A percentile compares a stretch with the other conserved stretches of the same genome.
These are phyloP conservation scores for Spheniscus humboldti DNA, from an alignment of 2,797 vertebrate species.

Conservation along the genomic window DNA sequence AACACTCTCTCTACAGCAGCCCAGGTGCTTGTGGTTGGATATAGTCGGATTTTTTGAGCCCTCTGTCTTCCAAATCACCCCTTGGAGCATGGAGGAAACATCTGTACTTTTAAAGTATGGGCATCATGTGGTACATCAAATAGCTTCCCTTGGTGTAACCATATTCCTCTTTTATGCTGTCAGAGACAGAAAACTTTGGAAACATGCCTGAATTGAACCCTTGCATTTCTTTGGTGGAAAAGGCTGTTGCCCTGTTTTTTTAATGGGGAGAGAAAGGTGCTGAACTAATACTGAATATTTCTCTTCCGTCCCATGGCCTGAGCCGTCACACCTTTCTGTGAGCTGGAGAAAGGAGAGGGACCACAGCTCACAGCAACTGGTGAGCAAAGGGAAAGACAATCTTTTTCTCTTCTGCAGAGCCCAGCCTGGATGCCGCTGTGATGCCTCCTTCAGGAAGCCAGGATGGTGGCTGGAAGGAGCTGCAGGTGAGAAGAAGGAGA, in stretches of 20 bases:
- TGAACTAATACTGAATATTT: neutral
- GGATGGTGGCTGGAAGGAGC: neutral
- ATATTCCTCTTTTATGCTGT: neutral
- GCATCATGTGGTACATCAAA: neutral
- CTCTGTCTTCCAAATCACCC: slow-evolving; percentile 23
- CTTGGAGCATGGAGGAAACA: slow-evolving; percentile 30
- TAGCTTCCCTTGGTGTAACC: neutral
- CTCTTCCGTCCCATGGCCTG: neutral
- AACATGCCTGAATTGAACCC: neutral
- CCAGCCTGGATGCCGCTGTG: neutral
- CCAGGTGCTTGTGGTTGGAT: slow-evolving; percentile 17
- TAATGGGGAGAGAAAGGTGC: neutral
- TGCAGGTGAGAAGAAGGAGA: neutral
- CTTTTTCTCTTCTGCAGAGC: neutral
- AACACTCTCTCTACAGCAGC: slow-evolving; percentile 20
- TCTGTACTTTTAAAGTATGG: slow-evolving; percentile 38
- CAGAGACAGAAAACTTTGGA: neutral
- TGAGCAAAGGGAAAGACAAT: neutral
- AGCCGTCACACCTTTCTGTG: neutral
- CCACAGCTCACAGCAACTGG: neutral
- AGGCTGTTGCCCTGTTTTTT: neutral
- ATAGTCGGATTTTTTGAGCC: neutral
- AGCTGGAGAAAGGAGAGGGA: neutral
- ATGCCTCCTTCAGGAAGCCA: neutral
- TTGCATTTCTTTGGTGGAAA: neutral